Conservation (phyloP, 64 coral and sea anemone genomes). For the Montipora cactus region DNA sequence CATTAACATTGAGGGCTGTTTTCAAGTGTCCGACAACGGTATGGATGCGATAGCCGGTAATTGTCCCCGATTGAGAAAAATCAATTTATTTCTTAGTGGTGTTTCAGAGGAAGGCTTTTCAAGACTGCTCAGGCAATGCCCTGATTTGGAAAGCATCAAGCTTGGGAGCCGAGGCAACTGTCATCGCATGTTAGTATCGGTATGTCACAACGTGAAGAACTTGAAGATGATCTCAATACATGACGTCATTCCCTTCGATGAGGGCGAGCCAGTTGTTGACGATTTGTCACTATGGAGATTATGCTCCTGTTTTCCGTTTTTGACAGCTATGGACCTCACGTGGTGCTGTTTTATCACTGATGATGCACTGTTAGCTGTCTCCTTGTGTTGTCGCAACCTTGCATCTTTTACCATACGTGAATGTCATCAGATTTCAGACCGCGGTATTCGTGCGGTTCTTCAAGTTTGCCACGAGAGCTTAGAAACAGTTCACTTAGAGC, state of each 20-base stretch:
- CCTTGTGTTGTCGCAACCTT: constrained; percentile 57
- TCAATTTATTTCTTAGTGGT: constrained; percentile 76
- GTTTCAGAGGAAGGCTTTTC: constrained; percentile 71
- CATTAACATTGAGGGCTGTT: constrained; percentile 76
- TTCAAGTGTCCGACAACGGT: constrained; percentile 72
- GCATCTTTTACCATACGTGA: constrained; percentile 66
- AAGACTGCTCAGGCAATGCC: constrained; percentile 58
- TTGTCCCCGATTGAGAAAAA: constrained; percentile 45
- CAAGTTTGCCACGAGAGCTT: constrained; percentile 58
- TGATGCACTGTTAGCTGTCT: constrained; percentile 60
- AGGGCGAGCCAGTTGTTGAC: constrained; percentile 72
- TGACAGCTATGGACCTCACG: constrained; percentile 74
- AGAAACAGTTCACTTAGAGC: constrained; percentile 57
- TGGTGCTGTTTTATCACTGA: constrained; percentile 91
- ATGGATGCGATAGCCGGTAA: constrained; percentile 51
- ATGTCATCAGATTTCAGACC: constrained; percentile 85
- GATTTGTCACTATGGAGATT: constrained; percentile 63
- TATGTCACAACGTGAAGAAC: constrained; percentile 54
- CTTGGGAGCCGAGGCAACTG: constrained; percentile 82
- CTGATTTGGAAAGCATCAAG: constrained; percentile 65
- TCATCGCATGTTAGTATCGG: constrained; percentile 72
- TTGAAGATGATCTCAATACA: constrained; percentile 72
- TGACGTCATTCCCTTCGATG: constrained; percentile 85
- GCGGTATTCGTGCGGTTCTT: constrained; percentile 62
- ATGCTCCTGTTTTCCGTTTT: constrained; percentile 66